Percentiles rank a stretch among this genome's conserved stretches.
phyloP scores from a whole-genome alignment of 2,888 invertebrate species.

The Hirtodrosophila duncani region DNA sequence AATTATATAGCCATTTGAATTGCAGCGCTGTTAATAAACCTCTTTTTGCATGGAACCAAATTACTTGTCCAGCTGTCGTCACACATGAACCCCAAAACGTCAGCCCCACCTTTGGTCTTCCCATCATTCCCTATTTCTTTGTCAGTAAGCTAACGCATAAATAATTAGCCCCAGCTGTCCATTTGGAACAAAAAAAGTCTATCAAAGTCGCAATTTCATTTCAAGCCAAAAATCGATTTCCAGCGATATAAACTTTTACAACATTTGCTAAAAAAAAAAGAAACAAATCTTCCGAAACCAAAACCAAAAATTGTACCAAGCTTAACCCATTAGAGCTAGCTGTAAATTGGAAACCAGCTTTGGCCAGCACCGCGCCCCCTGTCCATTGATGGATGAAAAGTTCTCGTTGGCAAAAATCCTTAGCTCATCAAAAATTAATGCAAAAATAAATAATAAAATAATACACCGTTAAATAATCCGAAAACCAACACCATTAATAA shows the following conservation, averaged over 20 bases:
- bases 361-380: too few species aligned
- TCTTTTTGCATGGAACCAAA: too few species aligned
- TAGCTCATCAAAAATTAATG: slow-evolving; percentile 69
- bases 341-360: too few species aligned
- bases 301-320: not conserved
- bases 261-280: slow-evolving; percentile 7
- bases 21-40: too few species aligned
- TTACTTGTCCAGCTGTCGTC: too few species aligned
- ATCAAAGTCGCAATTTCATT: slow-evolving; percentile 8
- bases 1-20: too few species aligned
- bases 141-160: slow-evolving; percentile 54
- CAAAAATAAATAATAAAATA: slow-evolving; percentile 76
- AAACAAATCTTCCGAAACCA: slow-evolving; percentile 25
- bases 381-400: slow-evolving; percentile 20
- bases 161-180: slow-evolving; percentile 60
- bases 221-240: slow-evolving; percentile 55
- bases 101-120: not conserved
- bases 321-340: slow-evolving; percentile 33
- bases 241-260: slow-evolving; percentile 26
- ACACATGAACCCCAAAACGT: too few species aligned
- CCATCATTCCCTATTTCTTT: too few species aligned
- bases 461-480: slow-evolving; percentile 75
- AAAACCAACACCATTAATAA: slow-evolving; percentile 76
- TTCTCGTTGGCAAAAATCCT: slow-evolving; percentile 7
- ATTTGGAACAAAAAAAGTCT: too few species aligned